Evolutionary conservation across 1,140 invertebrate genomes (phyloP).

Genomic region (Sitobion miscanthi): DNA sequence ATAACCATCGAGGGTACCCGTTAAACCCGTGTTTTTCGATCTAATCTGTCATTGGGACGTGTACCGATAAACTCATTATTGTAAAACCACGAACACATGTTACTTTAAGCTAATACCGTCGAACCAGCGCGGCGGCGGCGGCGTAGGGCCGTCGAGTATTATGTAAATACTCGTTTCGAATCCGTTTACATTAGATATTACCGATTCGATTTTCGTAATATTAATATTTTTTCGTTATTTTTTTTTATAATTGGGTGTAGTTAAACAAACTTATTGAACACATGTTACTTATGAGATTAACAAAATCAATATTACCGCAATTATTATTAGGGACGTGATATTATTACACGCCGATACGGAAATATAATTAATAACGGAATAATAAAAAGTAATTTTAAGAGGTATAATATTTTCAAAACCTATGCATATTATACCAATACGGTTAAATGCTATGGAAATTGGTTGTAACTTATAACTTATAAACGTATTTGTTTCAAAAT

Average conservation of each 20-base stretch:
- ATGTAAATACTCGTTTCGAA: slow-evolving; percentile 6
- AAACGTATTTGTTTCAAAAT: background rate
- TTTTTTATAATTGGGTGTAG: background rate
- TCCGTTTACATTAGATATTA: background rate
- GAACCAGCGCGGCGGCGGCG: too few relatives aligned
- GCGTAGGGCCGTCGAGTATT: background rate
- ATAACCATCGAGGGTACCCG: background rate
- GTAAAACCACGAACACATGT: slow-evolving; percentile 21
- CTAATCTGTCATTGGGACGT: background rate
- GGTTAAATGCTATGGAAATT: background rate
- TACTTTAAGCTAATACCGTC: slow-evolving; percentile 19
- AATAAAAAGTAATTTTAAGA: background rate
- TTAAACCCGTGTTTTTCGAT: background rate
- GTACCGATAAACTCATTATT: background rate
- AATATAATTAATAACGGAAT: background rate
- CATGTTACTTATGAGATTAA: slow-evolving; percentile 1
- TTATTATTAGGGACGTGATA: background rate
- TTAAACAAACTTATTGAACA: slow-evolving; percentile 4
- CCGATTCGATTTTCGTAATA: background rate
- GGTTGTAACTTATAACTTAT: background rate
- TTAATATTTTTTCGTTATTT: background rate
- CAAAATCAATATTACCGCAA: background rate
- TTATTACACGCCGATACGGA: background rate
- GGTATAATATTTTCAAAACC: background rate
- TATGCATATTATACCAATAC: background rate